Evolutionary conservation across 2,888 invertebrate genomes (phyloP), one percentile per base, ranked within the genome.

Genomic region (Escarpia spicata): DNA sequence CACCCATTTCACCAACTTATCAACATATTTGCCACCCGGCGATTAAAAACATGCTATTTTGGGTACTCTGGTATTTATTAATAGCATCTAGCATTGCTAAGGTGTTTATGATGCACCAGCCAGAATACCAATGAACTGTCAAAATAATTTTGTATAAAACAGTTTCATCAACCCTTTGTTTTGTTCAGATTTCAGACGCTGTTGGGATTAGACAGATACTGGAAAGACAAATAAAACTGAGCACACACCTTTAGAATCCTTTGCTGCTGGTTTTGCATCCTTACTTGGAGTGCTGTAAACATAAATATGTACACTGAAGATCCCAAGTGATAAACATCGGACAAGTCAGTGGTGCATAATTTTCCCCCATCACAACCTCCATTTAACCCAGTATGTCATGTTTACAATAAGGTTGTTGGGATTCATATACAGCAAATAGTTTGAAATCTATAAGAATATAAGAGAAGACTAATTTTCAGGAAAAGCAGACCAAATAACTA

Each of bases 181-280:
- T 75, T 4, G 52, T 52, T 10, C 52, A 52, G 52, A 26, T 3
- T 52, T 9, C 15, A 19, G 75, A 75, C 6, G 26, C 75, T 19
- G n/a, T 75, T 75, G 26, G 26, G 12, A 75, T 75, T 26, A 75
- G 75, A 75, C 75, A 75, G 26, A n/a, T 75, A 75, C 75, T 3
- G 10, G 52, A 52, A 52, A 12, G 52, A 52, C 52, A 52, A 52
- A n/a, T 75, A 26, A 26, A 75, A 15, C 19, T 75, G 26, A 75
- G 26, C 26, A 75, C 75, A 75, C 75, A 75, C 75, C 75, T 75
- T 75, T 75, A 75, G 75, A 75, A 75, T 75, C 75, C 75, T 75
- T 75, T 75, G 75, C 75, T 75, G 75, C 75, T 26, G 75, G 75
- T 75, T 75, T 75, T 75, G 75, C 75, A 75, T 75, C 75, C 75